Evolutionary conservation across 2,888 invertebrate genomes (phyloP).

Genomic region (Drosophila suboccidentalis): DNA sequence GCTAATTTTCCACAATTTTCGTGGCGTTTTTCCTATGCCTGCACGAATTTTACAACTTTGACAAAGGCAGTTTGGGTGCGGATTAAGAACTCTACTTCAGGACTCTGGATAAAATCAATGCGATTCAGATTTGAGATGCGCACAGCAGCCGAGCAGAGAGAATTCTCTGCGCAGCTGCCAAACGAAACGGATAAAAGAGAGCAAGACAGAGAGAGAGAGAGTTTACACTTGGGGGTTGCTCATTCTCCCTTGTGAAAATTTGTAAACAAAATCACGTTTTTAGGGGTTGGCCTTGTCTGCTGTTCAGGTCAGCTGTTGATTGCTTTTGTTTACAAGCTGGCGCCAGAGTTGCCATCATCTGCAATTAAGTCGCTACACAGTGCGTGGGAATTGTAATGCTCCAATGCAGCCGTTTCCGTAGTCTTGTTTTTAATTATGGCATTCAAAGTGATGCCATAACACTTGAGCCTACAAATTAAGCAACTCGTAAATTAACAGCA

Average conservation of each 20-base stretch:
- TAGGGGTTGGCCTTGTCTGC: slow-evolving; percentile 54
- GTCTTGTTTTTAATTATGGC: slow-evolving; percentile 55
- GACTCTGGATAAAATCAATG: slow-evolving; percentile 81
- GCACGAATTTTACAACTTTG: slow-evolving; percentile 54
- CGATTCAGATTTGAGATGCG: slow-evolving; percentile 60
- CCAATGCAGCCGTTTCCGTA: slow-evolving; percentile 43
- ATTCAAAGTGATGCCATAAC: slow-evolving; percentile 22
- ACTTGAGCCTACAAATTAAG: slow-evolving; percentile 46
- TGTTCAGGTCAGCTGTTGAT: slow-evolving; percentile 47
- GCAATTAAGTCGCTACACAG: slow-evolving; percentile 23
- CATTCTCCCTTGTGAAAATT: slow-evolving; percentile 30
- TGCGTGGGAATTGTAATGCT: slow-evolving; percentile 53
- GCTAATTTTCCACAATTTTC: slow-evolving; percentile 41
- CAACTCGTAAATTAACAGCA: slow-evolving; percentile 12
- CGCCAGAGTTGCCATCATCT: slow-evolving; percentile 43
- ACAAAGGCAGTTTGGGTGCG: slow-evolving; percentile 74
- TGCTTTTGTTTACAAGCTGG: slow-evolving; percentile 45
- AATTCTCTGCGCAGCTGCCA: slow-evolving; percentile 18
- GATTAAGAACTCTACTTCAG: slow-evolving; percentile 72
- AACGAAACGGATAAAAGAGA: slow-evolving; percentile 25
- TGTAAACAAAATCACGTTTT: slow-evolving; percentile 62
- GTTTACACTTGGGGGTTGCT: slow-evolving; percentile 28
- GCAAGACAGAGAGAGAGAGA: slow-evolving; percentile 10
- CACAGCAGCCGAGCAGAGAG: slow-evolving; percentile 63
- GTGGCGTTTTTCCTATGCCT: slow-evolving; percentile 25